Conservation (phyloP, 2,113 vertebrate genomes). For the Hemichromis elongatus region DNA sequence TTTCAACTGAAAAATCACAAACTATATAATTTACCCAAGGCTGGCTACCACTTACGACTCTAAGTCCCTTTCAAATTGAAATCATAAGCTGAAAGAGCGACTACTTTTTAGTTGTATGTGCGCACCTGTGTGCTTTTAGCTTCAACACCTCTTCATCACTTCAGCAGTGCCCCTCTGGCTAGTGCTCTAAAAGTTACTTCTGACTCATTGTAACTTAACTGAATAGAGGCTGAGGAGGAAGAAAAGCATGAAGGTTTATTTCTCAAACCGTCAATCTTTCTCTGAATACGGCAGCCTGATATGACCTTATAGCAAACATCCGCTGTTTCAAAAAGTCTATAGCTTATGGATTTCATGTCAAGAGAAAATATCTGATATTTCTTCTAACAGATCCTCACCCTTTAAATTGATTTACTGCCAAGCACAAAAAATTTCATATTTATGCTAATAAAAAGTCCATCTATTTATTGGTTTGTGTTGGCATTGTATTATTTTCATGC, state of each 20-base stretch:
- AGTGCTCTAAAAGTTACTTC: slow-evolving; percentile 13
- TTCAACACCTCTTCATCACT: slow-evolving; percentile 3
- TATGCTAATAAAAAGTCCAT: slow-evolving; percentile 63
- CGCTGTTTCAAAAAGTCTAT: slow-evolving; percentile 61
- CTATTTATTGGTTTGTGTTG: slow-evolving; percentile 63
- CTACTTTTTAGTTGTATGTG: not conserved
- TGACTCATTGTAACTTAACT: slow-evolving; percentile 1
- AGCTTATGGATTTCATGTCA: slow-evolving; percentile 67
- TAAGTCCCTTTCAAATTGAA: not conserved
- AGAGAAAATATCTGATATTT: slow-evolving; percentile 64
- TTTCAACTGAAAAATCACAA: not conserved
- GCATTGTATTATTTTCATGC: slow-evolving; percentile 58
- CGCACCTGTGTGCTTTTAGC: not conserved
- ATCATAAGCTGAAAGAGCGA: not conserved
- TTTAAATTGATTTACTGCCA: slow-evolving; percentile 69
- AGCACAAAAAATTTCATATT: slow-evolving; percentile 55
- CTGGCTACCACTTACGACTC: not conserved
- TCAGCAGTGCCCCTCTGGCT: slow-evolving; percentile 12
- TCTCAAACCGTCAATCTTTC: slow-evolving; percentile 37
- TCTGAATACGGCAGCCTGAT: slow-evolving; percentile 17
- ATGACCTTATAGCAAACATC: slow-evolving; percentile 66
- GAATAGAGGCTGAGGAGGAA: slow-evolving; percentile 14
- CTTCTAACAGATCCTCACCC: slow-evolving; percentile 60
- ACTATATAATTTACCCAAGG: not conserved
- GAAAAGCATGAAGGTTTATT: slow-evolving; percentile 11